phyloP scores from a whole-genome alignment of 92 coral and sea anemone genomes.

The Desmophyllum pertusum region DNA sequence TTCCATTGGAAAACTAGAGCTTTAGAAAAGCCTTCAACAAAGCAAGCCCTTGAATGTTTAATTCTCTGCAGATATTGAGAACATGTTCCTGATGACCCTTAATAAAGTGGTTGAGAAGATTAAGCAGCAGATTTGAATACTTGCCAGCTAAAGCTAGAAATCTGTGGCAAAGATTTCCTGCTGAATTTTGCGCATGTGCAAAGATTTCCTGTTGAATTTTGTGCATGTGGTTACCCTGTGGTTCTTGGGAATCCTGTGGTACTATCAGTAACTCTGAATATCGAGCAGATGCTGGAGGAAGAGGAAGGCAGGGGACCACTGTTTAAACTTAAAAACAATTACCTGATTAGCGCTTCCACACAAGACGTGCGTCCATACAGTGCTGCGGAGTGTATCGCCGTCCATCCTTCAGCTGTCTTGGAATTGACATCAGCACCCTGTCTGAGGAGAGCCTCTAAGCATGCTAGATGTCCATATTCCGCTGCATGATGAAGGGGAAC shows the following conservation, averaged over 20 bases:
- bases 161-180: not conserved
- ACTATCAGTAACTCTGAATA: not conserved
- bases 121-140: not conserved
- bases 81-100: not conserved
- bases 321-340: not conserved
- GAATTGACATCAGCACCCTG: constrained; percentile 97
- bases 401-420: constrained; percentile 96
- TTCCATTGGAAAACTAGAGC: not conserved
- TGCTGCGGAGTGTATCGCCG: constrained; percentile 93
- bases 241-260: no score
- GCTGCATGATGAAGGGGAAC: constrained; percentile 99
- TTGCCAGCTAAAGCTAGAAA: not conserved
- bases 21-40: not conserved
- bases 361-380: constrained; percentile 87
- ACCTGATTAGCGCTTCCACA: constrained; percentile 96
- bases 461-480: constrained; percentile 88
- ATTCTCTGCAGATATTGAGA: not conserved
- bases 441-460: constrained; percentile 86
- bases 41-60: not conserved
- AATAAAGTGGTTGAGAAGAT: not conserved
- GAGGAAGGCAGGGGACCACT: not conserved
- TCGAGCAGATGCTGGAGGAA: not conserved
- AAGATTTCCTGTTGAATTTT: not conserved
- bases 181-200: not conserved
- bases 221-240: not conserved